Conservation (phyloP, 1,140 invertebrate genomes). For the Drosophila grimshawi region DNA sequence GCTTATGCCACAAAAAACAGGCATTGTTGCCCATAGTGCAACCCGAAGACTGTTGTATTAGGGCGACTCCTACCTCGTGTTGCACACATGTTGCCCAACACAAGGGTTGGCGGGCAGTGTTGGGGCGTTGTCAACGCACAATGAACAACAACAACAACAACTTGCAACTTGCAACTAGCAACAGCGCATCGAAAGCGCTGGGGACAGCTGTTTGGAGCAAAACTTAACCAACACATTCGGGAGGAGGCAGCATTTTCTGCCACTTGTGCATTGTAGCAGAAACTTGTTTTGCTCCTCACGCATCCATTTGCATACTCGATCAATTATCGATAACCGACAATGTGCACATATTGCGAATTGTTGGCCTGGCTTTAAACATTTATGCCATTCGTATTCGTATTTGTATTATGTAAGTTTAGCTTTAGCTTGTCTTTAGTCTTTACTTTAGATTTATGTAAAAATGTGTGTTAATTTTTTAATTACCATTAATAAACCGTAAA, state of each 20-base stretch:
- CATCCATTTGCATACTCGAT: constrained; percentile 20
- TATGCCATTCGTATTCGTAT: too few species aligned
- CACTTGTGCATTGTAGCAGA: neutral
- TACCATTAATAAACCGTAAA: too few species aligned
- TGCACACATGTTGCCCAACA: constrained; percentile 13
- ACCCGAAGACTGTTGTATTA: neutral
- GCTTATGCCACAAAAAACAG: neutral
- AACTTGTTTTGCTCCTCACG: constrained; percentile 13
- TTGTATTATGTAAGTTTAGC: too few species aligned
- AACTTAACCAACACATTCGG: constrained; percentile 11
- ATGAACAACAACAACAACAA: constrained; percentile 19
- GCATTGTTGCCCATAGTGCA: neutral
- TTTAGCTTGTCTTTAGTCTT: too few species aligned
- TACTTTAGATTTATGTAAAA: too few species aligned
- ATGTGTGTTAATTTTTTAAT: too few species aligned
- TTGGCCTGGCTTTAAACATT: too few species aligned
- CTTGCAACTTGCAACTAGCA: neutral
- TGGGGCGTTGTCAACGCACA: neutral
- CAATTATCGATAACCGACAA: constrained; percentile 26
- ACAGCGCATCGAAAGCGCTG: constrained; percentile 21
- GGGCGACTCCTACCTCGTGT: neutral
- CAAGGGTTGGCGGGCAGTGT: neutral
- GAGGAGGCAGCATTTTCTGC: neutral
- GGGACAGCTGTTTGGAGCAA: constrained; percentile 21
- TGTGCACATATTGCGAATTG: neutral